Percentiles rank a stretch among this genome's conserved stretches.
phyloP scores from a whole-genome alignment of 2,113 vertebrate species.

The Toxotes chatareus region DNA sequence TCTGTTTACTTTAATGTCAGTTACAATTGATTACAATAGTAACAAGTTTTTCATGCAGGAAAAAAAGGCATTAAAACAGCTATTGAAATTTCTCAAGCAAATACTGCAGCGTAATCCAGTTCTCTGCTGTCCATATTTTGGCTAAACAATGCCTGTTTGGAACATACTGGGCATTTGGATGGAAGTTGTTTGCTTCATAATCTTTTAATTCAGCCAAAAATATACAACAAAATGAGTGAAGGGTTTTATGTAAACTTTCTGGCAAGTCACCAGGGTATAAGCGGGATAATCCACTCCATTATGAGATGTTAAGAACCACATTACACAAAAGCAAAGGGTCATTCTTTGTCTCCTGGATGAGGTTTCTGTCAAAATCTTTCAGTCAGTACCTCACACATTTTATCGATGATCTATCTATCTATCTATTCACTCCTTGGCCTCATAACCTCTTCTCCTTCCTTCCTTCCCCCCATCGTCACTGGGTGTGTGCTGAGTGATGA shows the following conservation, averaged over 20 bases:
- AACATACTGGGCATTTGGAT: neutral
- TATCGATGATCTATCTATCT: neutral
- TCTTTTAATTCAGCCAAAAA: neutral
- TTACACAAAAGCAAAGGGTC: neutral
- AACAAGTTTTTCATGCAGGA: neutral
- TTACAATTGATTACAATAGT: neutral
- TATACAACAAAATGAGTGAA: neutral
- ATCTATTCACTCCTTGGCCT: neutral
- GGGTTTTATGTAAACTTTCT: neutral
- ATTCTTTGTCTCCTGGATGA: neutral
- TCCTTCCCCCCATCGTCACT: slow-evolving; percentile 7
- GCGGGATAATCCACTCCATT: neutral
- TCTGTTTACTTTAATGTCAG: neutral
- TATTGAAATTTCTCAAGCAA: neutral
- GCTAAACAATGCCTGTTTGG: neutral
- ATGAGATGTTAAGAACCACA: neutral
- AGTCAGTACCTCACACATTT: neutral
- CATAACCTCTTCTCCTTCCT: neutral
- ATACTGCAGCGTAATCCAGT: neutral
- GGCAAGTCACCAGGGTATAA: neutral
- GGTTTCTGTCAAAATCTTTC: neutral
- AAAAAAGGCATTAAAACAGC: neutral
- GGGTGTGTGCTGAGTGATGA: slow-evolving; percentile 51
- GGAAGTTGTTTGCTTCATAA: neutral
- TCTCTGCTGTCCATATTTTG: neutral